These are phyloP conservation scores for Malacoraja senta DNA, from an alignment of 2,797 vertebrate species.

Conservation along the genomic window DNA sequence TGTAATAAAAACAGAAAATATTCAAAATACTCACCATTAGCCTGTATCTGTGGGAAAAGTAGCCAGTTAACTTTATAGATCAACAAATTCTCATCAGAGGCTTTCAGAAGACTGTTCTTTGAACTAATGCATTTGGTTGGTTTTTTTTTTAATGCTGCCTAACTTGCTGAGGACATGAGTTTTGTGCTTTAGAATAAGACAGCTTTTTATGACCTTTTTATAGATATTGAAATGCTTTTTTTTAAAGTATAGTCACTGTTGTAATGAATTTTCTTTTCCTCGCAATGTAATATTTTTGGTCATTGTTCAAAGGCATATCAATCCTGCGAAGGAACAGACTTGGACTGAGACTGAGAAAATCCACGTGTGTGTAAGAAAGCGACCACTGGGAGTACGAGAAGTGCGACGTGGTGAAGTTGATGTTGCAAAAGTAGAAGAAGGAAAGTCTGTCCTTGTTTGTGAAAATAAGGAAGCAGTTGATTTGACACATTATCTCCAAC, in stretches of 20 bases:
- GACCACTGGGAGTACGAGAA: conserved; percentile 66
- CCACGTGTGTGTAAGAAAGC: conserved; percentile 79
- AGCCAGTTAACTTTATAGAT: no score
- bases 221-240: not conserved
- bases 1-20: no score
- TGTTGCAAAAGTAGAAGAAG: conserved; percentile 65
- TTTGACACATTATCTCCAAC: conserved; percentile 74
- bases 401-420: conserved; percentile 65
- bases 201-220: not conserved
- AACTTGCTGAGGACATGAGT: no score
- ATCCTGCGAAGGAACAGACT: conserved; percentile 44
- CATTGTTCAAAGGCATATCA: conserved; percentile 4
- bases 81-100: no score
- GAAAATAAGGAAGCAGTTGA: conserved; percentile 82
- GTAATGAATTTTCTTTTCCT: not conserved
- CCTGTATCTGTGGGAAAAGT: no score
- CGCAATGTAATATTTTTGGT: not conserved
- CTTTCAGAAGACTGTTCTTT: no score
- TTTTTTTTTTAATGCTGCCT: no score
- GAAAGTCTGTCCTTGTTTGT: conserved; percentile 69
- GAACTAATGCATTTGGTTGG: no score
- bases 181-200: no score
- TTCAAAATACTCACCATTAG: no score
- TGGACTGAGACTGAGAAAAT: conserved; percentile 67
- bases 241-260: not conserved